A percentile compares a stretch with the other conserved stretches of the same genome.
Conservation (phyloP, 2,113 vertebrate species). For the Neopipo cinnamomea region DNA sequence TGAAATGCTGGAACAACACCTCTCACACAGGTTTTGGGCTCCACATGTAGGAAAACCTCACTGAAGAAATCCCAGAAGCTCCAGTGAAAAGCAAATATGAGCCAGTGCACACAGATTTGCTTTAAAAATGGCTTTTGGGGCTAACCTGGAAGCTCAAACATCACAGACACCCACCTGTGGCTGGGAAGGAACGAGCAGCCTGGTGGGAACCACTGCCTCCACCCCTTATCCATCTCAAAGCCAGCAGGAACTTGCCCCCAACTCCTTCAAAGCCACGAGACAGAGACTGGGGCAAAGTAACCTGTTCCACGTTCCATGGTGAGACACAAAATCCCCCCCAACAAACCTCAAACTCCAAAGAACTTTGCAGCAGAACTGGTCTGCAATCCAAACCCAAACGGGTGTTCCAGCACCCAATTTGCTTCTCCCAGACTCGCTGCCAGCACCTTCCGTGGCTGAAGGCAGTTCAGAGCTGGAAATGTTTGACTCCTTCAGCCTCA, state of each 20-base stretch:
- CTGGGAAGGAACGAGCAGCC: not conserved
- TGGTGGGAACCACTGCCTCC: not conserved
- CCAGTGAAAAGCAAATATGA: not conserved
- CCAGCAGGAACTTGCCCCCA: not conserved
- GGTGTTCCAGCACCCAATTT: not conserved
- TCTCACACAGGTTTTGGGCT: not conserved
- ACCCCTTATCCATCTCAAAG: not conserved
- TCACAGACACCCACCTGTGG: not conserved
- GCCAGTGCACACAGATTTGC: not conserved
- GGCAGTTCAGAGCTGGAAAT: not conserved
- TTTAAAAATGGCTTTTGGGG: not conserved
- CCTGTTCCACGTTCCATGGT: fast-evolving
- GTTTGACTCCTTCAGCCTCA: not conserved
- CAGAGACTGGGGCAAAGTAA: not conserved
- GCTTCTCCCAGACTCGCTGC: not conserved
- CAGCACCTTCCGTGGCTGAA: not conserved
- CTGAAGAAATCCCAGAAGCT: not conserved
- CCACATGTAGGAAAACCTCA: not conserved
- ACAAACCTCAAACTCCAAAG: not conserved
- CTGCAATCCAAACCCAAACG: not conserved
- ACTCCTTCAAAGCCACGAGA: not conserved
- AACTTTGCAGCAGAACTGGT: not conserved
- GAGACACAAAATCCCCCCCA: not conserved
- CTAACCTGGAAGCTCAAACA: not conserved
- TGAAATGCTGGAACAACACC: not conserved